Evolutionary conservation across 2,888 invertebrate genomes (phyloP).

Genomic region (Hanleya hanleyi): DNA sequence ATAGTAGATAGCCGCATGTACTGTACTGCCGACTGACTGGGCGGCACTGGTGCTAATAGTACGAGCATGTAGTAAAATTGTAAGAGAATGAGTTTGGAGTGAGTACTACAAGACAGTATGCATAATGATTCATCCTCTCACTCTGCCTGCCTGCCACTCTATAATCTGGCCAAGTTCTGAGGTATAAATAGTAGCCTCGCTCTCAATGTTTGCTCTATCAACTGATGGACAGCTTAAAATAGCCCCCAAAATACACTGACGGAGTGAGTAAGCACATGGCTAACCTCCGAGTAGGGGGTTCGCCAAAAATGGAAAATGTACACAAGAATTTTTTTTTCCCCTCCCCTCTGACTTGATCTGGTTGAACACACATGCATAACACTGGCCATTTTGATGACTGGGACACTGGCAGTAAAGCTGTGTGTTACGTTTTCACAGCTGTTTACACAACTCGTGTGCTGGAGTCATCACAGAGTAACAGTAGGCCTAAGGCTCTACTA

Average conservation of each 20-base stretch:
- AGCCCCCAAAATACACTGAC: neutral
- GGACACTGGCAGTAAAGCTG: too few relatives aligned
- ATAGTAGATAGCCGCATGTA: too few relatives aligned
- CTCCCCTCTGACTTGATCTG: too few relatives aligned
- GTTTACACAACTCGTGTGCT: too few relatives aligned
- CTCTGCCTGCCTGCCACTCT: slow-evolving; percentile 4
- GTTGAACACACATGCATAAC: too few relatives aligned
- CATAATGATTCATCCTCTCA: slow-evolving; percentile 7
- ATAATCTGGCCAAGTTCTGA: neutral
- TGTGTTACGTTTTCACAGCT: too few relatives aligned
- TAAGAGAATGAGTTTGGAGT: slow-evolving; percentile 1
- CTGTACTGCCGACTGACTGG: neutral
- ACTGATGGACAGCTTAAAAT: neutral
- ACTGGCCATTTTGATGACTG: too few relatives aligned
- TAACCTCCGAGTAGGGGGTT: slow-evolving; percentile 13
- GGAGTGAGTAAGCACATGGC: slow-evolving; percentile 8
- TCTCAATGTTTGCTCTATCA: slow-evolving; percentile 4
- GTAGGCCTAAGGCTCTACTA: too few relatives aligned
- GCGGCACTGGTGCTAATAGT: neutral
- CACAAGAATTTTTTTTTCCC: slow-evolving; percentile 20
- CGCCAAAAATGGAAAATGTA: slow-evolving; percentile 32
- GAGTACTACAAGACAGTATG: neutral
- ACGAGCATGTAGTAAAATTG: neutral
- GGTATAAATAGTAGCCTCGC: slow-evolving; percentile 23
- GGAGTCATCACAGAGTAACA: too few relatives aligned